phyloP scores from a whole-genome alignment of 2,113 vertebrate species.

The Gallinago media region DNA sequence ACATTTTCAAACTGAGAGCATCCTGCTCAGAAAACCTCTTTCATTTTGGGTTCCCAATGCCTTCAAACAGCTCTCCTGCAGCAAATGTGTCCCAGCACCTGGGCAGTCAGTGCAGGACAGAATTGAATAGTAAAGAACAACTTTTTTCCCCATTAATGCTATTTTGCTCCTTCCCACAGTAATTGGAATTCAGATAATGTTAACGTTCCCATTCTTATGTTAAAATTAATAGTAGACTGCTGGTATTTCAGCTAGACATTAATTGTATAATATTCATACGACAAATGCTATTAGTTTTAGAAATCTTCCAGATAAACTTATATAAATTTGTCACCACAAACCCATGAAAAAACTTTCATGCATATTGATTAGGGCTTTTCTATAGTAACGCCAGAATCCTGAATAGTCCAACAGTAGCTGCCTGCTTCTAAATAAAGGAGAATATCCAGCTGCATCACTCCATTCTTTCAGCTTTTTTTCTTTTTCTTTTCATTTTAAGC shows the following conservation, averaged over 20 bases:
- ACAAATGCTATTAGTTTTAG: constrained; percentile 66
- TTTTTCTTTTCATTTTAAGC: background rate
- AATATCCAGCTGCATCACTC: constrained; percentile 19
- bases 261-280: constrained; percentile 63
- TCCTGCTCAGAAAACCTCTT: background rate
- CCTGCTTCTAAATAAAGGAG: background rate
- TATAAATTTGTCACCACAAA: constrained; percentile 70
- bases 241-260: constrained; percentile 58
- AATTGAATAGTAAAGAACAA: background rate
- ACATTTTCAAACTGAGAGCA: background rate
- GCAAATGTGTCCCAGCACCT: background rate
- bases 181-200: constrained; percentile 56
- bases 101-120: background rate
- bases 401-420: background rate
- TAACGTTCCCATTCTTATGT: constrained; percentile 58
- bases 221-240: constrained; percentile 68
- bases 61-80: background rate
- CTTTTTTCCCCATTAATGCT: background rate
- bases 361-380: constrained; percentile 50
- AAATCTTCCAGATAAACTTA: constrained; percentile 68
- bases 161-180: constrained; percentile 40
- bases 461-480: background rate
- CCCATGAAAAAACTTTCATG: constrained; percentile 7
- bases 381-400: constrained; percentile 11
- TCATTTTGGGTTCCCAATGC: background rate